phyloP scores from a whole-genome alignment of 2,113 vertebrate species.

The Silurus asotus region DNA sequence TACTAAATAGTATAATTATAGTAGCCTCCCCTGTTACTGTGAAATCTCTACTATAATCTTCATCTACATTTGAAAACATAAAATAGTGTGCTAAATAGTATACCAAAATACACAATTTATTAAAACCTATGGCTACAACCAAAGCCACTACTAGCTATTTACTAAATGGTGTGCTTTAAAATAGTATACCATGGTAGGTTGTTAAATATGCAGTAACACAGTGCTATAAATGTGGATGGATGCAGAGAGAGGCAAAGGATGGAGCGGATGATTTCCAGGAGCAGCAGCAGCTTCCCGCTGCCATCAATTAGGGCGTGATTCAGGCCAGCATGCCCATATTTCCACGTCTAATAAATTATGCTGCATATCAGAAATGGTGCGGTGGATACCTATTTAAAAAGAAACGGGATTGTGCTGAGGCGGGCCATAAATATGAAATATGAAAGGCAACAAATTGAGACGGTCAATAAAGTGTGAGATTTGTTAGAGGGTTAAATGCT shows the following conservation, averaged over 20 bases:
- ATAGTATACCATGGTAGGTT: constrained; percentile 46
- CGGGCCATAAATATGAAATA: constrained; percentile 90
- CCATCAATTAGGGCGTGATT: constrained; percentile 86
- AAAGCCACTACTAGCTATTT: neutral
- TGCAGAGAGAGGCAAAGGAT: constrained; percentile 47
- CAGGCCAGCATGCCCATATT: constrained; percentile 79
- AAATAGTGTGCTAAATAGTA: neutral
- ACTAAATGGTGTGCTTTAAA: neutral
- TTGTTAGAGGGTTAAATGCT: constrained; percentile 80
- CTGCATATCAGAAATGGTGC: constrained; percentile 83
- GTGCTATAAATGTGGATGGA: constrained; percentile 49
- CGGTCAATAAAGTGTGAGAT: constrained; percentile 89
- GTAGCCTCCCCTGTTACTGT: neutral
- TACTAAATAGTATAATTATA: neutral
- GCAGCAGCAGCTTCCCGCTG: constrained; percentile 59
- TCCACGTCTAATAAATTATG: constrained; percentile 91
- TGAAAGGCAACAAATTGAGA: constrained; percentile 87
- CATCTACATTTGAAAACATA: neutral
- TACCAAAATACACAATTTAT: neutral
- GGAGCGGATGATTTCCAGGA: constrained; percentile 38
- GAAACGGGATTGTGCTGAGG: constrained; percentile 81
- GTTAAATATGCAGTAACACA: constrained; percentile 21
- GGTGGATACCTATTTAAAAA: constrained; percentile 81
- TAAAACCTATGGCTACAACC: neutral
- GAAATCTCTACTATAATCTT: neutral